Percentiles rank a stretch among this genome's conserved stretches.
These are phyloP conservation scores for Cheumatopsyche charites DNA, from an alignment of 1,140 invertebrate species.

Conservation along the genomic window DNA sequence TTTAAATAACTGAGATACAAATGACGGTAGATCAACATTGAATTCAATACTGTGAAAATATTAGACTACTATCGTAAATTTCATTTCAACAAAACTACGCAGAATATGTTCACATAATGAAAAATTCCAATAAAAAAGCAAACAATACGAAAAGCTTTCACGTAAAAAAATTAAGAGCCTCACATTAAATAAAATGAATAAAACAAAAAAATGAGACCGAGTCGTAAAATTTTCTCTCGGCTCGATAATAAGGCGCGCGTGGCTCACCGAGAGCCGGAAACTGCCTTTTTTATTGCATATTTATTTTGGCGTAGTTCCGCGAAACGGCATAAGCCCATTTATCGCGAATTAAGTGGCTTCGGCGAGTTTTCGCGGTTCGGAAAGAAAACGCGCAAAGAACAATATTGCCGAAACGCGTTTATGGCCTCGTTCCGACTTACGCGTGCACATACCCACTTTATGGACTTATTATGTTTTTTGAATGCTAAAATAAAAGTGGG, in stretches of 20 bases:
- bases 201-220: neutral
- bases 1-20: no score
- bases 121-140: no score
- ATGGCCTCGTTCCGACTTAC: neutral
- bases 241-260: neutral
- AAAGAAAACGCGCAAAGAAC: neutral
- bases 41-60: no score
- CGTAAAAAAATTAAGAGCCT: no score
- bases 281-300: constrained; percentile 18
- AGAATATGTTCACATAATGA: no score
- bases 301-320: constrained; percentile 8
- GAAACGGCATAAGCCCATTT: neutral
- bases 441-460: neutral
- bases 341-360: constrained; percentile 21
- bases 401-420: neutral
- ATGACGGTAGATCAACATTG: no score
- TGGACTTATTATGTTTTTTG: no score
- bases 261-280: neutral
- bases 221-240: constrained; percentile 1
- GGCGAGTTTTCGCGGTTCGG: neutral
- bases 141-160: no score
- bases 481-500: no score
- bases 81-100: no score
- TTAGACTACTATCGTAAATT: no score
- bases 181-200: no score